Base-by-base conservation (phyloP, 2,113 vertebrate genomes). In the Scopus umbretta region DNA sequence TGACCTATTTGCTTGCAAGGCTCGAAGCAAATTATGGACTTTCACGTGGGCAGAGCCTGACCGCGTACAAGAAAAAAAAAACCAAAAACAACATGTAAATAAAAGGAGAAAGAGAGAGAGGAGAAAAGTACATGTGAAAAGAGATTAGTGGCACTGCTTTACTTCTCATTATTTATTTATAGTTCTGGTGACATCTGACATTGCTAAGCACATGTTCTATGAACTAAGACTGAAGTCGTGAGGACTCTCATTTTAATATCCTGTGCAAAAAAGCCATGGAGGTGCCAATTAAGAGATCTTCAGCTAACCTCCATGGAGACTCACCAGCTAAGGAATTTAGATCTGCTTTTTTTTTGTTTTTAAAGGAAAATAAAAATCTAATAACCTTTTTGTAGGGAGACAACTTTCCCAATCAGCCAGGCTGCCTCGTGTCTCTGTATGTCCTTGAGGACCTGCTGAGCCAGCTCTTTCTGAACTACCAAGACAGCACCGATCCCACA, bases 401-500 rank as follows among this genome's bases (percentile, higher is more conserved):
- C 94, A 67, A 99, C 98, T 4, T 96, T 98, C 20, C 99, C 99
- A 1, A 99, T 98, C 42, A 98, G 78, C 99, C 99, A 99, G 71
- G 99, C 99, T 20, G 98, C 95, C 82, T 99, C 98, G 0, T 96
- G 98, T 29, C 79, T 98, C 73, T 98, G 98, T 32, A 99, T 47
- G 47, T 98, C 98, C 21, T 73, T 92, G 38, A 99, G 98, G 19
- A 99, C 97, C 81, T 97, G 97, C 96, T 98, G 98, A 71, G 98
- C 98, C 10, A 98, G 92, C 19, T 96, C 91, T 18, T 98, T 97
- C 38, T 98, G 93, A 0, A 99, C 99, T 76, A 99, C 98, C 36
- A 99, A 96, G 94, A 98, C 98, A 0, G 98, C 99, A 6, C 99
- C 99, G 4, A 99, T 59, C 21, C 99, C 99, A 40, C 99, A 99